These are phyloP conservation scores for Acleris laterana DNA, from an alignment of 2,888 invertebrate genomes.

Conservation along the genomic window DNA sequence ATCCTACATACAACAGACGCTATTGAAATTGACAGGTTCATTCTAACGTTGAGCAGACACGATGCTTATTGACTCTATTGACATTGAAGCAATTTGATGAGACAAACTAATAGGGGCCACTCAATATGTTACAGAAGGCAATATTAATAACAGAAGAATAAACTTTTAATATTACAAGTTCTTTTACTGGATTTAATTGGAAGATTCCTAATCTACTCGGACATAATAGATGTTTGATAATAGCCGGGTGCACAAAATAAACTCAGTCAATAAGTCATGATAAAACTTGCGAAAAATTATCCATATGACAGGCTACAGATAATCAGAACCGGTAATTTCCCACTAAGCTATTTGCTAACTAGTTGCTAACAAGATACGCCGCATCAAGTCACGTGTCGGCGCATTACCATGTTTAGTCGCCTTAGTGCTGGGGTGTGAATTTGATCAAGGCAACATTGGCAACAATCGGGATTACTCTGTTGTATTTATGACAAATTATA, in stretches of 20 bases:
- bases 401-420: conserved; percentile 20
- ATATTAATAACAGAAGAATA: not conserved
- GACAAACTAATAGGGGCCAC: conserved; percentile 31
- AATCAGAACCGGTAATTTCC: conserved; percentile 30
- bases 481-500: not conserved
- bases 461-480: conserved; percentile 1
- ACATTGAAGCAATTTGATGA: conserved; percentile 34
- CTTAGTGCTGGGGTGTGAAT: conserved; percentile 19
- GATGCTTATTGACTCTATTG: conserved; percentile 41
- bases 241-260: not conserved
- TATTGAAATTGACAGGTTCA: conserved; percentile 38
- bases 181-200: not conserved
- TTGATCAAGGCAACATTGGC: conserved; percentile 5
- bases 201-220: conserved; percentile 2
- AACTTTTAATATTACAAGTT: not conserved
- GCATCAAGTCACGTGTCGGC: conserved; percentile 17
- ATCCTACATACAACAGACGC: conserved; percentile 13
- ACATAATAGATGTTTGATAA: conserved; percentile 9
- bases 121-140: conserved; percentile 19
- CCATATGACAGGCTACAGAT: conserved; percentile 18
- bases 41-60: conserved; percentile 36
- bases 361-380: conserved; percentile 24
- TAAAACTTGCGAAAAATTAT: conserved; percentile 12
- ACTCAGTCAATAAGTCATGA: conserved; percentile 4
- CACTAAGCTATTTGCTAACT: conserved; percentile 23